Base-by-base conservation (phyloP, 2,113 vertebrate genomes). In the Helogale parvula region DNA sequence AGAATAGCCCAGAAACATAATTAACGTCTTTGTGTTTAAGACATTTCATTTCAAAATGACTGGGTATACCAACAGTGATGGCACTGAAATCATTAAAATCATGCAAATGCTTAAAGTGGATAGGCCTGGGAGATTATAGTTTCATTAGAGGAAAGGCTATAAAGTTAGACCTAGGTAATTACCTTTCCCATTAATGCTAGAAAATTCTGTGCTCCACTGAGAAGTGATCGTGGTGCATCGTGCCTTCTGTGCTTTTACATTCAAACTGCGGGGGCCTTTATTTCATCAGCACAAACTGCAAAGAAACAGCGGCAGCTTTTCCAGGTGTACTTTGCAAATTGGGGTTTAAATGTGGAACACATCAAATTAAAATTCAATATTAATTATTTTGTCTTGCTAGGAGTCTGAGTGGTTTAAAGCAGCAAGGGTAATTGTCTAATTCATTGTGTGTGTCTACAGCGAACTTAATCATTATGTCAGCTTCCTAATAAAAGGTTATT, bases 381-480 rank as follows among this genome's bases (percentile, higher is more conserved):
- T 99, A 99, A 99, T 99, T 99, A 99, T 99, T 99, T 99, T 99
- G 98, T 99, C 99, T 99, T 99, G 99, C 99, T 99, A 99, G 99
- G 99, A 99, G 99, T 99, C 98, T 99, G 99, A 98, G 99, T 98
- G 98, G 99, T 99, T 99, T 99, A 99, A 99, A 99, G 98, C 99
- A 99, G 99, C 99, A 99, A 99, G 99, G 99, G 99, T 99, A 99
- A 99, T 99, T 99, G 99, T 99, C 99, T 99, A 99, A 99, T 99
- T 99, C 99, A 99, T 99, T 99, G 99, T 99, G 99, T 98, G 98
- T 98, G 98, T 99, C 99, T 99, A 99, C 99, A 99, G 99, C 86
- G 98, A 99, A 99, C 99, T 99, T 99, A 99, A 99, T 99, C 99
- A 99, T 99, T 99, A 99, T 99, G 99, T 99, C 99, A 99, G 99